These are phyloP conservation scores for Neomorphus geoffroyi DNA, from an alignment of 2,797 vertebrate species.

Conservation along the genomic window DNA sequence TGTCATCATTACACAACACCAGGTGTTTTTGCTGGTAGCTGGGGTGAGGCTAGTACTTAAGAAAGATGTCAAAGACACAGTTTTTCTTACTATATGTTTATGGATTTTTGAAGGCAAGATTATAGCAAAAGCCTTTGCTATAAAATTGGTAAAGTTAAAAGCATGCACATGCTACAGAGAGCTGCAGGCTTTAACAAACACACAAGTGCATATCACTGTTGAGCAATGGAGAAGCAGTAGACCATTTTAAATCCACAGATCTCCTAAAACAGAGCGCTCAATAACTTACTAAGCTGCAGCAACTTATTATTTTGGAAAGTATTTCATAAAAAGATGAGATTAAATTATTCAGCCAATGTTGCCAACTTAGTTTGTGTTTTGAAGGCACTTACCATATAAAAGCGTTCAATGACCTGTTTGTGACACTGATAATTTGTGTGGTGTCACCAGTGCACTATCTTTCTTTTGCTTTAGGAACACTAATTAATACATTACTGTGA, in stretches of 20 bases:
- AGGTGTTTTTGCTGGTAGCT: neutral
- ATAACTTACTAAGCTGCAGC: conserved; percentile 45
- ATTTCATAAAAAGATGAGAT: conserved; percentile 65
- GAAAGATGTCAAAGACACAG: neutral
- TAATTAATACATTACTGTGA: conserved; percentile 60
- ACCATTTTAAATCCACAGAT: conserved; percentile 55
- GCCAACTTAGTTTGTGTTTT: conserved; percentile 61
- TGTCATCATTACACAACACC: neutral
- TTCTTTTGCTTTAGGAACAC: too few relatives aligned
- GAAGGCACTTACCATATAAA: conserved; percentile 63
- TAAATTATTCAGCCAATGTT: conserved; percentile 71
- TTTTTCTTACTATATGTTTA: neutral
- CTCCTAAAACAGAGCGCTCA: conserved; percentile 51
- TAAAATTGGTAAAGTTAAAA: conserved; percentile 8
- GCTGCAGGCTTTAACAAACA: conserved; percentile 54
- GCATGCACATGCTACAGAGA: neutral
- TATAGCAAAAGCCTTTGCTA: conserved; percentile 12
- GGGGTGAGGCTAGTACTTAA: neutral
- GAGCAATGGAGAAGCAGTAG: conserved; percentile 34
- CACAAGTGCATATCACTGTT: conserved; percentile 48
- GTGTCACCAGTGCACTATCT: too few relatives aligned
- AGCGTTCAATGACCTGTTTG: conserved; percentile 42
- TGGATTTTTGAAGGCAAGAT: conserved; percentile 29
- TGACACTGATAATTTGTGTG: too few relatives aligned
- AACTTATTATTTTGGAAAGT: conserved; percentile 75